Conservation (phyloP, 2,888 invertebrate genomes). For the Latrodectus elegans region DNA sequence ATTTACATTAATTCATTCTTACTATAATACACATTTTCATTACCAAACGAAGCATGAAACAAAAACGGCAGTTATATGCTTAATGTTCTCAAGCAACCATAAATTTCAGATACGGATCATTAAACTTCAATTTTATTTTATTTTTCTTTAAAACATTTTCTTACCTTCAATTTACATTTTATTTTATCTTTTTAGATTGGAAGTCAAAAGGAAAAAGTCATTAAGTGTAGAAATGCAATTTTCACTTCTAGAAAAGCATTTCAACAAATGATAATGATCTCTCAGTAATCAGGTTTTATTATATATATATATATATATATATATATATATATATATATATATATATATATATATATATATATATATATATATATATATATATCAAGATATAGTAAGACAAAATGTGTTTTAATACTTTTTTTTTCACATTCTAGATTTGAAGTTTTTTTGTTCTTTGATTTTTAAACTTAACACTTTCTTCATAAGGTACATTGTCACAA, state of each 20-base stretch:
- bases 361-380: not conserved
- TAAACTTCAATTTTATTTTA: slow-evolving; percentile 23
- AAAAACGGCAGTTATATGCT: too few species aligned
- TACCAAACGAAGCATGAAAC: too few species aligned
- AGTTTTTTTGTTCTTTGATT: too few species aligned
- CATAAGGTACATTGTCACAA: too few species aligned
- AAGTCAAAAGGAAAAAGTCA: slow-evolving; percentile 16
- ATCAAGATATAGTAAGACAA: too few species aligned
- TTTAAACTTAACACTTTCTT: too few species aligned
- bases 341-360: not conserved
- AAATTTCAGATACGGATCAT: slow-evolving; percentile 4
- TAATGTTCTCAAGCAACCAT: not conserved
- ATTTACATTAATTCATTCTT: too few species aligned
- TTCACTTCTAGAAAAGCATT: slow-evolving; percentile 27
- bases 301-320: not conserved
- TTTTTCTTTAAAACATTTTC: not conserved
- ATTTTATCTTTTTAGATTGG: slow-evolving; percentile 11
- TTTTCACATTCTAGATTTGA: too few species aligned
- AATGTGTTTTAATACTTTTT: too few species aligned
- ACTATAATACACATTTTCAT: too few species aligned
- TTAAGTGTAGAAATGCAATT: slow-evolving; percentile 22
- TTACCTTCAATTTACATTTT: not conserved
- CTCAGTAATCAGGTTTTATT: slow-evolving; percentile 32
- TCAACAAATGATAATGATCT: slow-evolving; percentile 35
- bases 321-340: not conserved